phyloP scores from a whole-genome alignment of 92 coral and sea anemone species.

The Blastomussa wellsi region DNA sequence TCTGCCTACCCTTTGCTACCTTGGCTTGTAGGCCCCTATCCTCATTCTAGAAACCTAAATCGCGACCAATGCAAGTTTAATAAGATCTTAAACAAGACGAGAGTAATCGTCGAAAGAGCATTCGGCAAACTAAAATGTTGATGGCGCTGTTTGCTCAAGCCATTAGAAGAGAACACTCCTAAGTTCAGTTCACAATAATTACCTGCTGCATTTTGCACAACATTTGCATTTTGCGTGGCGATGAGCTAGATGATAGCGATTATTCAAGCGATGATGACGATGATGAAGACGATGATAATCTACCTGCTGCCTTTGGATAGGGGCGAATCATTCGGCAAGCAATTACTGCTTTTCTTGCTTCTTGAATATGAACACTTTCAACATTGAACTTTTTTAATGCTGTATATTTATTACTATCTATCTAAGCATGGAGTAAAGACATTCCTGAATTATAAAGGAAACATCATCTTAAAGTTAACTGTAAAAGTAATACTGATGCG shows the following conservation, averaged over 20 bases:
- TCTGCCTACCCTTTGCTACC: constrained; percentile 27
- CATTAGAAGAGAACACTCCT: constrained; percentile 27
- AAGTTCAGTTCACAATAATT: constrained; percentile 13
- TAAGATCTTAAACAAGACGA: constrained; percentile 29
- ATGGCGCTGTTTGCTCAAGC: constrained; percentile 21
- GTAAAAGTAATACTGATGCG: constrained; percentile 22
- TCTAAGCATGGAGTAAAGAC: constrained; percentile 12
- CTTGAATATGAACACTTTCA: constrained; percentile 15
- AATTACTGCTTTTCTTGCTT: constrained; percentile 31
- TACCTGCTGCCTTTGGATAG: constrained; percentile 31
- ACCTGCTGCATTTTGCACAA: constrained; percentile 27
- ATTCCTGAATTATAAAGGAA: constrained; percentile 24
- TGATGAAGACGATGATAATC: constrained; percentile 23
- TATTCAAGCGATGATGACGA: constrained; percentile 22
- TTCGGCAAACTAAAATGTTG: constrained; percentile 35
- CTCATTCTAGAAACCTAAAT: constrained; percentile 23
- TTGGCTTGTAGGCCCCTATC: constrained; percentile 32
- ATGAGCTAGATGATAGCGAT: constrained; percentile 20
- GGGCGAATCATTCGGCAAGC: constrained; percentile 35
- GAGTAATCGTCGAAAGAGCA: constrained; percentile 41
- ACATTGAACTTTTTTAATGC: constrained; percentile 13
- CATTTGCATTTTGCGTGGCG: constrained; percentile 24
- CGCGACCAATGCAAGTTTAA: constrained; percentile 27
- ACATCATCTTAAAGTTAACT: constrained; percentile 21
- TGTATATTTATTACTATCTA: constrained; percentile 10